Evolutionary conservation across 2,797 vertebrate genomes (phyloP).

Genomic region (Ataeniobius toweri): DNA sequence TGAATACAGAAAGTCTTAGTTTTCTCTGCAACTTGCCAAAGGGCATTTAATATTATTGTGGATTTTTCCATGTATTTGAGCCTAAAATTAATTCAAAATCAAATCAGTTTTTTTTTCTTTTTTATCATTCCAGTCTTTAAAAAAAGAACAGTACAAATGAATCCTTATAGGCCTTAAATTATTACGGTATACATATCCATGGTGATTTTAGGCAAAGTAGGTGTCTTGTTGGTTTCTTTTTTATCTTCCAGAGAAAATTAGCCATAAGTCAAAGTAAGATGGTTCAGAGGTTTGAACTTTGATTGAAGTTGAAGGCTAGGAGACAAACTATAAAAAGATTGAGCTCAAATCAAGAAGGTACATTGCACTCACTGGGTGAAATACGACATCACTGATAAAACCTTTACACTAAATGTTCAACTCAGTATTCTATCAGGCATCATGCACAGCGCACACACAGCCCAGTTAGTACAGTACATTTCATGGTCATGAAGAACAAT

Average conservation of each 20-base stretch:
- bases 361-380: not conserved
- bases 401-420: not conserved
- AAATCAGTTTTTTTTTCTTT: not conserved
- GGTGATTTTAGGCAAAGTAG: not conserved
- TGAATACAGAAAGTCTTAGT: not conserved
- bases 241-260: not conserved
- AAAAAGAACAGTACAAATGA: not conserved
- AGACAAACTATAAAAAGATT: not conserved
- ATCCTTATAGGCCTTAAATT: not conserved
- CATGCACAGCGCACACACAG: conserved; percentile 12
- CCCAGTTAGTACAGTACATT: not conserved
- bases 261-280: not conserved
- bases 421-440: conserved; percentile 7
- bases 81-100: not conserved
- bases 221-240: not conserved
- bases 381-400: not conserved
- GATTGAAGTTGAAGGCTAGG: not conserved
- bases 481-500: conserved; percentile 4
- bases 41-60: not conserved
- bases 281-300: not conserved
- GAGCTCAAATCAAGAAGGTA: not conserved
- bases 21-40: not conserved
- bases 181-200: not conserved
- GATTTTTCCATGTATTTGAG: not conserved
- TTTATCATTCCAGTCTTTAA: no score